These are phyloP conservation scores for Xiphorhynchus erythropygius DNA, from an alignment of 2,797 vertebrate genomes.

Conservation along the genomic window DNA sequence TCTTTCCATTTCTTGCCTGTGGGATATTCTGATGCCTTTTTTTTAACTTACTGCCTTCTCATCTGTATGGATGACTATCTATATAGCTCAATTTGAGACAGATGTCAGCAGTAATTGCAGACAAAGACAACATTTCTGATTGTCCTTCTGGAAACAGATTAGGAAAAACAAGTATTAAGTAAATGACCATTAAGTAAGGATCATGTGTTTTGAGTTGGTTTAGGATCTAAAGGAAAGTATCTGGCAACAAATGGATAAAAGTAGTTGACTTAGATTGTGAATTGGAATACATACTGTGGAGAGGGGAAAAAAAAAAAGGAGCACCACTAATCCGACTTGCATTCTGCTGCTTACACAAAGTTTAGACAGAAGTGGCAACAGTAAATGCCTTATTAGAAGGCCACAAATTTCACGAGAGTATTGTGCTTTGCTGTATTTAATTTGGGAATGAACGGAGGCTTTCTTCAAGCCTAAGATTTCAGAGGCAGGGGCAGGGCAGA, in stretches of 20 bases:
- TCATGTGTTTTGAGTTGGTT: neutral
- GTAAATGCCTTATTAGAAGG: neutral
- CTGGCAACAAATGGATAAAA: neutral
- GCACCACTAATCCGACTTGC: neutral
- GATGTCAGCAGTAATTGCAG: neutral
- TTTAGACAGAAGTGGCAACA: neutral
- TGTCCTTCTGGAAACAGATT: neutral
- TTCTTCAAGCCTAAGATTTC: neutral
- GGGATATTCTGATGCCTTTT: neutral
- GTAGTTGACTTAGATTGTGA: neutral
- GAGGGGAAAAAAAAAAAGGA: neutral
- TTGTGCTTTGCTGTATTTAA: neutral
- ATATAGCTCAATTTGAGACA: neutral
- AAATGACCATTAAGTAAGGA: neutral
- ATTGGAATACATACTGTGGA: neutral
- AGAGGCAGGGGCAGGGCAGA: accelerated
- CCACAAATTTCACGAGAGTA: neutral
- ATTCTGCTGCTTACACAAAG: neutral
- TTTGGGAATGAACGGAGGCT: neutral
- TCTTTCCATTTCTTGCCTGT: neutral
- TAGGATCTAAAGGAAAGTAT: neutral
- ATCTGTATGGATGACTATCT: neutral
- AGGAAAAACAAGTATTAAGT: neutral
- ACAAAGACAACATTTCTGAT: neutral
- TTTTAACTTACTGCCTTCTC: neutral